Percentiles rank a stretch among this genome's conserved stretches.
Evolutionary conservation across 2,888 invertebrate genomes (phyloP).

Genomic region (Augiades crinisus): DNA sequence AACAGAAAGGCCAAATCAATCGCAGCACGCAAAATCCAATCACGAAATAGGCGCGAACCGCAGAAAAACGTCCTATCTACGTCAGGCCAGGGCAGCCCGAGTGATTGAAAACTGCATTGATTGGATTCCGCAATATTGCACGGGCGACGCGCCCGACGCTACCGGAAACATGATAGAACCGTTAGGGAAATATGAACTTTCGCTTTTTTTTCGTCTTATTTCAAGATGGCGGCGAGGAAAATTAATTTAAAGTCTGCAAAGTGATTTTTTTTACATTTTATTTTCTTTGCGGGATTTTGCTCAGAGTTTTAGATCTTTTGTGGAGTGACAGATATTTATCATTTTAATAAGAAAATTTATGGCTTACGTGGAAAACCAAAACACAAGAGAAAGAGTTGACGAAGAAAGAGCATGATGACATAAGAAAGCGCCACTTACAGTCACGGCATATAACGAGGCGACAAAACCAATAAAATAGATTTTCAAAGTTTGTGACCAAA

Average conservation of each 20-base stretch:
- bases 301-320: too few relatives aligned
- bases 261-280: background rate
- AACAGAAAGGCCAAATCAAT: background rate
- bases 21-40: conserved; percentile 1
- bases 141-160: background rate
- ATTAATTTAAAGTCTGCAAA: background rate
- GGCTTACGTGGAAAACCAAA: too few relatives aligned
- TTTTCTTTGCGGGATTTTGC: too few relatives aligned
- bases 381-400: too few relatives aligned
- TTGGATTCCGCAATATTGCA: conserved; percentile 10
- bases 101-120: conserved; percentile 12
- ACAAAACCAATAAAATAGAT: too few relatives aligned
- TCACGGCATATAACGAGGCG: too few relatives aligned
- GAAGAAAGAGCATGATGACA: too few relatives aligned
- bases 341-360: too few relatives aligned
- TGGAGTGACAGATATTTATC: too few relatives aligned
- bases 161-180: conserved; percentile 12
- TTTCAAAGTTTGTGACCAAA: too few relatives aligned
- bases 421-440: too few relatives aligned
- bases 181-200: conserved; percentile 1
- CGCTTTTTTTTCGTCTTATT: background rate
- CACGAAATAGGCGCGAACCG: background rate
- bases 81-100: background rate
- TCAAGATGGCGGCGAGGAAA: background rate
- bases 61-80: background rate